Evolutionary conservation across 1,140 invertebrate genomes (phyloP), one percentile per base, ranked within the genome.

Genomic region (Onthophagus taurus): DNA sequence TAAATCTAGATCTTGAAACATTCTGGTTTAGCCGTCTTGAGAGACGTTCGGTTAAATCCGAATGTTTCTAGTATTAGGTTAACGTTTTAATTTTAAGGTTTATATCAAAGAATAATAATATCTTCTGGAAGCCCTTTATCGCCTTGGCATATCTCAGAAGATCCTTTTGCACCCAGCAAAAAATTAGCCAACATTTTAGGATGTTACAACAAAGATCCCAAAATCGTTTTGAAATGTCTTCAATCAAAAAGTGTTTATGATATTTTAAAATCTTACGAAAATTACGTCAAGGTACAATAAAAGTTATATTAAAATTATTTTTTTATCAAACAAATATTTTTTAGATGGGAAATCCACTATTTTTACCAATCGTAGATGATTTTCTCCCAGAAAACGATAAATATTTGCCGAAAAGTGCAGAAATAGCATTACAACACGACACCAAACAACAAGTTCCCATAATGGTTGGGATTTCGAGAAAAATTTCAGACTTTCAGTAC

Each of bases 61-160:
- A n/a, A n/a, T n/a, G n/a, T n/a, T n/a, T n/a, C n/a, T n/a, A n/a
- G n/a, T n/a, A 6, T 26, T 26, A 26, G 23, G 23, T 26, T 26
- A 7, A n/a, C 23, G 6, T 26, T n/a, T n/a, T n/a, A n/a, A n/a
- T n/a, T 13, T 39, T 26, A 6, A 76, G 77, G 70, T 39, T 60
- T 83, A 31, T 83, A 86, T 57, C 71, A 80, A 26, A 69, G 76
- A 49, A 74, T 74, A 0, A 75, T 89, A 24, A 59, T 88, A 6
- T 81, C 85, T 70, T 82, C 80, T 20, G 81, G 83, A 0, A 80
- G 81, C 14, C 72, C 79, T 1, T 54, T 81, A 2, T 69, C 74
- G 44, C 70, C 72, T 9, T 83, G 74, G 80, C 73, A 74, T 0
- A 57, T 73, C 8, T 42, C 57, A 20, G 59, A 53, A 37, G 68